Conservation (phyloP, 2,888 invertebrate genomes). For the Drosophila neutralis region DNA sequence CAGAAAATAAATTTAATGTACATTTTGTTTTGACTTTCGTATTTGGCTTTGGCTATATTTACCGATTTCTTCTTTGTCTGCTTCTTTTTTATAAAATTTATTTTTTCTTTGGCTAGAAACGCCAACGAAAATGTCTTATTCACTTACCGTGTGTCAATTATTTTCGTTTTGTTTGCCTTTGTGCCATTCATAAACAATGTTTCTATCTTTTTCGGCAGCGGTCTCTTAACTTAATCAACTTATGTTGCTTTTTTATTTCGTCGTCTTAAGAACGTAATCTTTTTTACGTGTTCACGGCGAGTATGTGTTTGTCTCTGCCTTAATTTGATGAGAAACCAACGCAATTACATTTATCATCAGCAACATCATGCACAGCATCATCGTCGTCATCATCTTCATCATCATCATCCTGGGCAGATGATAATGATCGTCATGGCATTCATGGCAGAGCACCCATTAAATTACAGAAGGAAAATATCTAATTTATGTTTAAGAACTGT, state of each 20-base stretch:
- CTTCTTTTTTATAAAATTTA: conserved; percentile 12
- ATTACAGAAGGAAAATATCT: conserved; percentile 58
- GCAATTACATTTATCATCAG: conserved; percentile 68
- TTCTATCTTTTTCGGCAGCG: conserved; percentile 8
- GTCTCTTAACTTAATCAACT: conserved; percentile 69
- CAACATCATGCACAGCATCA: conserved; percentile 24
- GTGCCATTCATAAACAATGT: conserved; percentile 18
- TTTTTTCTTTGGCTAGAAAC: conserved; percentile 8
- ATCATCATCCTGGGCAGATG: background rate
- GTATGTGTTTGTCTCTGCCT: conserved; percentile 45
- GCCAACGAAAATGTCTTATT: conserved; percentile 37
- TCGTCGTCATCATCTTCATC: conserved; percentile 28
- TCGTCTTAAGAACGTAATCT: conserved; percentile 59
- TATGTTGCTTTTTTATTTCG: conserved; percentile 23
- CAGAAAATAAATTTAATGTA: conserved; percentile 60
- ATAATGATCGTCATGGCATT: conserved; percentile 18
- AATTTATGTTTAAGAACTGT: conserved; percentile 76
- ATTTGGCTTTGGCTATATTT: conserved; percentile 8
- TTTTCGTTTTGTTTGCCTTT: conserved; percentile 37
- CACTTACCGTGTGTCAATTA: conserved; percentile 63
- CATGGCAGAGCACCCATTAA: conserved; percentile 45
- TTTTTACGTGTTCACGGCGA: conserved; percentile 22
- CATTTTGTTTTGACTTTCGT: conserved; percentile 25
- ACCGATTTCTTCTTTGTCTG: conserved; percentile 28
- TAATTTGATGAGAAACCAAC: conserved; percentile 59